Conservation (phyloP, 2,113 vertebrate genomes). For the Mustela nigripes region DNA sequence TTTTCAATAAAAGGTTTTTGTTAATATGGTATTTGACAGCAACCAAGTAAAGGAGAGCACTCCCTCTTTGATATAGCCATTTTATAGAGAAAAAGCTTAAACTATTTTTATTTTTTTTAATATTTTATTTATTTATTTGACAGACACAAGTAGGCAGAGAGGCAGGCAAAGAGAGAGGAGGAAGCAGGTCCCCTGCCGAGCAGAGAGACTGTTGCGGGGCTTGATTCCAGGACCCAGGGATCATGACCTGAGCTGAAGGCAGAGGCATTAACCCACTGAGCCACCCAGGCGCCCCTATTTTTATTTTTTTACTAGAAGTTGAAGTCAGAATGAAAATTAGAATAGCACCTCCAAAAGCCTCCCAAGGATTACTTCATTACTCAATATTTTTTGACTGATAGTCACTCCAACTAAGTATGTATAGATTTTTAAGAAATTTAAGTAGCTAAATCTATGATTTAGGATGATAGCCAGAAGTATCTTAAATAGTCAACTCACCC, state of each 20-base stretch:
- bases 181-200: too few species aligned
- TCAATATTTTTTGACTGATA: background rate
- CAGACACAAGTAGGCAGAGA: too few species aligned
- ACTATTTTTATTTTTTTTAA: background rate
- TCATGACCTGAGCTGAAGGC: too few species aligned
- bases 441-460: background rate
- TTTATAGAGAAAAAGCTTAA: slow-evolving; percentile 39
- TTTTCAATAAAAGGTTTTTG: background rate
- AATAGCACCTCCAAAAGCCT: background rate
- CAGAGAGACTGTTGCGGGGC: too few species aligned
- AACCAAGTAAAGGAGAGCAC: background rate
- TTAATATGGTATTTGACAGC: background rate
- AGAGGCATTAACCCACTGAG: too few species aligned
- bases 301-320: background rate
- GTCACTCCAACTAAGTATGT: background rate
- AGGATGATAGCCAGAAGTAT: background rate
- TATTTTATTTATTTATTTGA: too few species aligned
- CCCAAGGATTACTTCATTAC: background rate
- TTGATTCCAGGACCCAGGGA: too few species aligned
- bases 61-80: background rate
- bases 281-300: too few species aligned
- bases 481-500: background rate
- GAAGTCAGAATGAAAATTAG: background rate
- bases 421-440: background rate
- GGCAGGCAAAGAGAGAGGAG: too few species aligned